These are phyloP conservation scores for Panthera leo DNA, from an alignment of 2,113 vertebrate species.

Conservation along the genomic window DNA sequence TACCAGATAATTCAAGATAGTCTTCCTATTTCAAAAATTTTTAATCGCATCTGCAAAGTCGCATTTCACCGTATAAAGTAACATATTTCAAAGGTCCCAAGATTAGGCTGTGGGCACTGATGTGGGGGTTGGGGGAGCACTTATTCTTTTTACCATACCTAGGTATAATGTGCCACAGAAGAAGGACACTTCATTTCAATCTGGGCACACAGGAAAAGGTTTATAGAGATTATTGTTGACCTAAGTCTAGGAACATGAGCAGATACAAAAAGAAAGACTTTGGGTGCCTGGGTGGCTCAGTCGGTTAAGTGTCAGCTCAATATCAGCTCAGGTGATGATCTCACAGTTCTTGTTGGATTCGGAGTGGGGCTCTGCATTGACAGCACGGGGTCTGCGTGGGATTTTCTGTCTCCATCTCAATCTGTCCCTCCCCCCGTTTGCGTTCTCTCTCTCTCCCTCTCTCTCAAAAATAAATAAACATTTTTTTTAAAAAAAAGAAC, in stretches of 20 bases:
- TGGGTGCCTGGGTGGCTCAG: too few relatives aligned
- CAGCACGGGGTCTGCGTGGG: too few relatives aligned
- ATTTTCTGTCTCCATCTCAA: too few relatives aligned
- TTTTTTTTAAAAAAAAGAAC: background rate
- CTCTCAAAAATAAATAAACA: too few relatives aligned
- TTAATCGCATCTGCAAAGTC: background rate
- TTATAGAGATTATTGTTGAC: background rate
- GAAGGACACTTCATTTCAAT: background rate
- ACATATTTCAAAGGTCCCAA: background rate
- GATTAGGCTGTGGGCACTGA: background rate
- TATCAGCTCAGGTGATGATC: too few relatives aligned
- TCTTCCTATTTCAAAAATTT: background rate
- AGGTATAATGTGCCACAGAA: background rate
- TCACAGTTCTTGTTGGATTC: too few relatives aligned
- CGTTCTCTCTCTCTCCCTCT: too few relatives aligned
- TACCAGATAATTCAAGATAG: background rate
- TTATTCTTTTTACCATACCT: background rate
- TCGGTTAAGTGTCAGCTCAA: too few relatives aligned
- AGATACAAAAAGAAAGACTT: background rate
- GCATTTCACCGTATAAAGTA: background rate
- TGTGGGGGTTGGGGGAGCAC: background rate
- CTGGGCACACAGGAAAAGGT: background rate
- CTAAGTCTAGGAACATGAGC: background rate
- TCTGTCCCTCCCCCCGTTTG: too few relatives aligned
- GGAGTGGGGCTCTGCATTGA: too few relatives aligned